These are phyloP conservation scores for Elaeidobius kamerunicus DNA, from an alignment of 2,888 invertebrate genomes.

Conservation along the genomic window DNA sequence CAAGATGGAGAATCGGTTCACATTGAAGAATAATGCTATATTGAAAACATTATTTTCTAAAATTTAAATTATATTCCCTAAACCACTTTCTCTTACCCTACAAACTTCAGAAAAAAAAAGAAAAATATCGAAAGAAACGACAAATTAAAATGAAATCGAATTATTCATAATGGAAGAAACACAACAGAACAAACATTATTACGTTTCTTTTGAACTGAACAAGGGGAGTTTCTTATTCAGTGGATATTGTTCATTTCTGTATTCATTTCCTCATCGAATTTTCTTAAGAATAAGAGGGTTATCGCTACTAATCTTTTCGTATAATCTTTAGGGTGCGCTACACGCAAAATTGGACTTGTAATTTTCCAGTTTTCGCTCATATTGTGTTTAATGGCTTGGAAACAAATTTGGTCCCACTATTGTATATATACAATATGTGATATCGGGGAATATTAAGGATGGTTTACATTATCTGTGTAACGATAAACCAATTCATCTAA, in stretches of 20 bases:
- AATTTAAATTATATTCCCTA: no score
- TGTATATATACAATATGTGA: conserved; percentile 7
- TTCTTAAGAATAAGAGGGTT: conserved; percentile 29
- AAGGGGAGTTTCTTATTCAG: conserved; percentile 16
- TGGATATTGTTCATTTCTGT: conserved; percentile 30
- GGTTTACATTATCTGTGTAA: conserved; percentile 3
- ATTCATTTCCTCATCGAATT: conserved; percentile 28
- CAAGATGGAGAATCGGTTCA: no score
- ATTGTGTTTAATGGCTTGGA: conserved; percentile 28
- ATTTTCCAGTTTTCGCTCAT: conserved; percentile 30
- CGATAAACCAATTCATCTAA: no score
- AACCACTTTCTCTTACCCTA: no score
- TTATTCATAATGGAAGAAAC: not conserved
- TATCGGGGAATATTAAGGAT: conserved; percentile 9
- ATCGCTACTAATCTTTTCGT: conserved; percentile 26
- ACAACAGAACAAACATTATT: conserved; percentile 16
- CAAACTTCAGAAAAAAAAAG: no score
- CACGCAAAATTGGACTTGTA: conserved; percentile 28
- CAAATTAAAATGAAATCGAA: no score
- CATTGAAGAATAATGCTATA: no score
- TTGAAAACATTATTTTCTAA: no score
- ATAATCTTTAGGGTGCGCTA: conserved; percentile 25
- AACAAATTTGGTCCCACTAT: conserved; percentile 19
- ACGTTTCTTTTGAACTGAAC: conserved; percentile 3
- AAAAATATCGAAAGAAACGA: no score